Percentiles rank a stretch among this genome's conserved stretches.
Conservation (phyloP, 2,888 invertebrate genomes). For the Acanthosepion lycidas region DNA sequence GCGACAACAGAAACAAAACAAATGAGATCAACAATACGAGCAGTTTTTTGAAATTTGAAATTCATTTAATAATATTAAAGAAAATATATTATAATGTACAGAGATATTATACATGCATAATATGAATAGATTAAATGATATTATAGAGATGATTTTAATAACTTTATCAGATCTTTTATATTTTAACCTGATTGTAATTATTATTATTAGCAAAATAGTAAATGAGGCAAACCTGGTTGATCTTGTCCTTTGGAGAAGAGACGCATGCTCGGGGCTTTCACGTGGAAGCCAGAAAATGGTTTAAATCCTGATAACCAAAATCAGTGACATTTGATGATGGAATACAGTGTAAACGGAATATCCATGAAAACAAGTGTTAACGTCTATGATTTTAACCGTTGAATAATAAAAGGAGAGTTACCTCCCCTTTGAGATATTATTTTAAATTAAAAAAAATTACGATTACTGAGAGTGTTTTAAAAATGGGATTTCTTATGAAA, state of each 20-base stretch:
- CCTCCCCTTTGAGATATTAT: neutral
- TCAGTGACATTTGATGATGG: neutral
- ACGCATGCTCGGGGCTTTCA: neutral
- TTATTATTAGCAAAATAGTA: neutral
- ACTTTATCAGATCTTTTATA: neutral
- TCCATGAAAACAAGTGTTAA: neutral
- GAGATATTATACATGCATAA: too few relatives aligned
- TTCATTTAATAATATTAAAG: too few relatives aligned
- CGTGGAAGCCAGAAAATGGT: neutral
- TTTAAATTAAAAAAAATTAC: neutral
- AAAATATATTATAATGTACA: too few relatives aligned
- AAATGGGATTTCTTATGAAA: neutral
- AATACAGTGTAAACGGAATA: neutral
- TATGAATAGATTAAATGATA: too few relatives aligned
- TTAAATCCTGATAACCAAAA: slow-evolving; percentile 41
- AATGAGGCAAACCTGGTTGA: neutral
- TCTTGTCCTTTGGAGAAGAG: neutral
- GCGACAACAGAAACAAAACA: too few relatives aligned
- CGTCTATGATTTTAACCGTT: neutral
- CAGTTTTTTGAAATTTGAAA: too few relatives aligned
- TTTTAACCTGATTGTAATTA: neutral
- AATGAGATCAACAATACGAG: too few relatives aligned
- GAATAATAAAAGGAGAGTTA: neutral
- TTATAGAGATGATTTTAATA: neutral
- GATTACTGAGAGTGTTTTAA: neutral